Evolutionary conservation across 2,797 vertebrate species (phyloP).

Genomic region (Podarcis siculus): DNA sequence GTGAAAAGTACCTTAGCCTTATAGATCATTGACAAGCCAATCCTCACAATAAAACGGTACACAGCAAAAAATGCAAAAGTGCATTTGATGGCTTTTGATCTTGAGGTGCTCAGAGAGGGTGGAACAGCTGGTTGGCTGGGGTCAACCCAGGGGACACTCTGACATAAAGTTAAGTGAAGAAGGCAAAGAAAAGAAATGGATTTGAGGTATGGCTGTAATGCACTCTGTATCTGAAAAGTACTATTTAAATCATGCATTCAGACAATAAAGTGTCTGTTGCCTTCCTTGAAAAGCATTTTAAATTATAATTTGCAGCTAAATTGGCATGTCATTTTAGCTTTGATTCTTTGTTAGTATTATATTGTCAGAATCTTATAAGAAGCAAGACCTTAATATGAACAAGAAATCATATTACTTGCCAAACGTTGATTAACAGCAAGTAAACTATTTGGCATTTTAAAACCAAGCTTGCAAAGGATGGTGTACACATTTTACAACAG

Average conservation of each 20-base stretch:
- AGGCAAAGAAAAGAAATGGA: not conserved
- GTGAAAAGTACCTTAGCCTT: slow-evolving; percentile 16
- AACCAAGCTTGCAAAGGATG: slow-evolving; percentile 18
- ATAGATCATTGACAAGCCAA: slow-evolving; percentile 38
- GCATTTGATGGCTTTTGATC: slow-evolving; percentile 55
- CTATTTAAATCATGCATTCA: not conserved
- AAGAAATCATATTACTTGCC: not conserved
- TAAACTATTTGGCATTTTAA: not conserved
- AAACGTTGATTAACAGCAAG: not conserved
- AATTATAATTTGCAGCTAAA: not conserved
- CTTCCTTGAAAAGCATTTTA: not conserved
- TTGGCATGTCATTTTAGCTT: not conserved
- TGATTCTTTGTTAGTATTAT: not conserved
- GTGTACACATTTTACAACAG: slow-evolving; percentile 26
- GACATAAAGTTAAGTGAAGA: not conserved
- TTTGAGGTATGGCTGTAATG: not conserved
- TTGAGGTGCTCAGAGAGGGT: slow-evolving; percentile 23
- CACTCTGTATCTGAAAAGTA: not conserved
- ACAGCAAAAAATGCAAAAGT: slow-evolving; percentile 30
- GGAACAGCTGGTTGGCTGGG: not conserved
- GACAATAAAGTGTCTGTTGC: too few relatives aligned
- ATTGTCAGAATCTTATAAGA: not conserved
- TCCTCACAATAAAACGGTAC: not conserved
- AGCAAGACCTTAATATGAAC: not conserved
- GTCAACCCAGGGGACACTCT: not conserved